Percentiles rank a stretch among this genome's conserved stretches.
phyloP scores from a whole-genome alignment of 1,140 invertebrate species.

The Achroia grisella region DNA sequence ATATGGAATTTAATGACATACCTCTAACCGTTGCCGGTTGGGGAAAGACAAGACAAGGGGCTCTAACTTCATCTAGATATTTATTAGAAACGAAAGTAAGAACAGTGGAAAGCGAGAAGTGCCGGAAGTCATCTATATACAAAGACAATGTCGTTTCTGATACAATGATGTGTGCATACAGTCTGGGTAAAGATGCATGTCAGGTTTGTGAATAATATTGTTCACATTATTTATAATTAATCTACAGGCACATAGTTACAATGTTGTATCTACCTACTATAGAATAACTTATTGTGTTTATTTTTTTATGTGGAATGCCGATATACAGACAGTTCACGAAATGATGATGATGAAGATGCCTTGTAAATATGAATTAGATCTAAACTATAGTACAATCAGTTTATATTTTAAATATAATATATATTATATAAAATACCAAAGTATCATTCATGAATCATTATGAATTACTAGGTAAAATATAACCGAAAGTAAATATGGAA shows the following conservation, averaged over 20 bases:
- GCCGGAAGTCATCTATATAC: constrained; percentile 48
- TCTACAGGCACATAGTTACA: constrained; percentile 81
- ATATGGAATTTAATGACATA: constrained; percentile 38
- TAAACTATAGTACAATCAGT: too few relatives aligned
- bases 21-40: constrained; percentile 55
- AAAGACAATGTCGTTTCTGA: constrained; percentile 47
- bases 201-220: constrained; percentile 47
- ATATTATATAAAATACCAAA: too few relatives aligned
- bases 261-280: too few relatives aligned
- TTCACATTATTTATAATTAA: not conserved
- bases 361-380: too few relatives aligned
- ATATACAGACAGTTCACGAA: too few relatives aligned
- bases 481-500: too few relatives aligned
- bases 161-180: constrained; percentile 73
- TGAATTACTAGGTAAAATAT: too few relatives aligned
- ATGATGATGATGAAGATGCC: too few relatives aligned
- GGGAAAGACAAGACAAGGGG: constrained; percentile 59
- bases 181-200: constrained; percentile 68
- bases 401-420: too few relatives aligned
- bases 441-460: too few relatives aligned
- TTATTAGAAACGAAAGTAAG: constrained; percentile 59
- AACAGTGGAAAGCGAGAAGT: constrained; percentile 32
- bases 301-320: too few relatives aligned
- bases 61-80: constrained; percentile 56
- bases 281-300: too few relatives aligned